Conservation (phyloP, 2,888 invertebrate genomes). For the Agrotis ipsilon region DNA sequence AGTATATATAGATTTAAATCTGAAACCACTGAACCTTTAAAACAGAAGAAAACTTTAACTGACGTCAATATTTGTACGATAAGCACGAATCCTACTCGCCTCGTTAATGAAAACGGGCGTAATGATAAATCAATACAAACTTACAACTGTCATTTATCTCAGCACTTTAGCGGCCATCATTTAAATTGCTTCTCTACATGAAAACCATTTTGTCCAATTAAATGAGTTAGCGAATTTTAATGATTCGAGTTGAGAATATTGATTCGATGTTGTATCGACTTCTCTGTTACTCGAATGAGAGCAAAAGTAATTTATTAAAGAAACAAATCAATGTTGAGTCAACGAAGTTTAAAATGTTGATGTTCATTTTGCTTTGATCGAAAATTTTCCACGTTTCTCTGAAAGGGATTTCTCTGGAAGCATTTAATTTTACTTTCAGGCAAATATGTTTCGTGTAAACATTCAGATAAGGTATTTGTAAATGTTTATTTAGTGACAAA, state of each 20-base stretch:
- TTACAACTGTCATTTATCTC: slow-evolving; percentile 39
- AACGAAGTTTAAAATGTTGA: slow-evolving; percentile 63
- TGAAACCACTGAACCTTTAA: too few species aligned
- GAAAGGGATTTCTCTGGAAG: slow-evolving; percentile 51
- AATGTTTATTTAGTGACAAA: not conserved
- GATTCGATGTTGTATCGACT: slow-evolving; percentile 68
- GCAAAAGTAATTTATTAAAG: slow-evolving; percentile 64
- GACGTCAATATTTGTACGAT: not conserved
- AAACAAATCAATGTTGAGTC: slow-evolving; percentile 62
- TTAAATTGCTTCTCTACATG: slow-evolving; percentile 46
- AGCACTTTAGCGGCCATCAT: slow-evolving; percentile 34
- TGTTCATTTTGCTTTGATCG: slow-evolving; percentile 70
- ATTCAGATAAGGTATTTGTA: not conserved
- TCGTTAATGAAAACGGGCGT: slow-evolving; percentile 22
- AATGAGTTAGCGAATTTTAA: slow-evolving; percentile 71
- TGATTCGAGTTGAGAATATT: slow-evolving; percentile 69
- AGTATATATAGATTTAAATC: too few species aligned
- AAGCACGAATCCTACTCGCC: not conserved
- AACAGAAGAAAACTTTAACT: not conserved
- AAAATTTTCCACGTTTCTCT: slow-evolving; percentile 55
- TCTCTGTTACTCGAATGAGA: slow-evolving; percentile 46
- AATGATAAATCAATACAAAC: slow-evolving; percentile 25
- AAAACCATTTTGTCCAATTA: slow-evolving; percentile 70
- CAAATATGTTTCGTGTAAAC: slow-evolving; percentile 31
- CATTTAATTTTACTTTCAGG: slow-evolving; percentile 27